Evolutionary conservation across 2,888 invertebrate species (phyloP), one percentile per base, ranked within the genome.

Genomic region (Biston stratarius): DNA sequence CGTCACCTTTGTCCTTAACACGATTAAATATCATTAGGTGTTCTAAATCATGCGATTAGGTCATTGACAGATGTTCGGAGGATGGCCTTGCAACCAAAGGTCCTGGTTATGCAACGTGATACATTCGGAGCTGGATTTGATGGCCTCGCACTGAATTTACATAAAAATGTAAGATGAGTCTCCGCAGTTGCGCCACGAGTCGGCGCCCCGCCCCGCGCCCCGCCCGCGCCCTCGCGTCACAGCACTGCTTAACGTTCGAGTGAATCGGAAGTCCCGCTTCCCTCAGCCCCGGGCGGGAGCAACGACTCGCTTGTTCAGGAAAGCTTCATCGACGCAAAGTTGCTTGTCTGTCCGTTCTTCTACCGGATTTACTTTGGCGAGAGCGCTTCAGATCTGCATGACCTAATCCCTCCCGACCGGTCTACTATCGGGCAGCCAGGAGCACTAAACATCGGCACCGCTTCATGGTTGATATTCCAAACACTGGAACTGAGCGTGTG

Each of bases 91-190:
- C 52, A 5, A 49, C 38, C 49, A 68, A 68, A 60, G 59, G 68
- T 60, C 64, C 51, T 34, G 45, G 63, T 74, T 73, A 73, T 61
- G 71, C 72, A 74, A 75, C 52, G n/a, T 49, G 64, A 52, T 58
- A 57, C 45, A 63, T 53, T 61, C 61, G 58, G 60, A 63, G 67
- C 61, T 64, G 60, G 62, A 63, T 70, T 61, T 58, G 71, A 64
- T 69, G 71, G 69, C 73, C 70, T 69, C 69, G 70, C 69, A 62
- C 61, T 56, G 56, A 49, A 74, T 76, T 77, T 68, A 72, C 72
- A 75, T 74, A 74, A 62, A 74, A 67, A 52, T 71, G 61, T 74
- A 34, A 63, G 72, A 72, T 70, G 67, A 64, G 64, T 64, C 48
- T 47, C 62, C 38, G 42, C 36, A 42, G 51, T 73, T 73, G 59